phyloP scores from a whole-genome alignment of 2,888 invertebrate genomes.

The Cosmorhoe ocellata region DNA sequence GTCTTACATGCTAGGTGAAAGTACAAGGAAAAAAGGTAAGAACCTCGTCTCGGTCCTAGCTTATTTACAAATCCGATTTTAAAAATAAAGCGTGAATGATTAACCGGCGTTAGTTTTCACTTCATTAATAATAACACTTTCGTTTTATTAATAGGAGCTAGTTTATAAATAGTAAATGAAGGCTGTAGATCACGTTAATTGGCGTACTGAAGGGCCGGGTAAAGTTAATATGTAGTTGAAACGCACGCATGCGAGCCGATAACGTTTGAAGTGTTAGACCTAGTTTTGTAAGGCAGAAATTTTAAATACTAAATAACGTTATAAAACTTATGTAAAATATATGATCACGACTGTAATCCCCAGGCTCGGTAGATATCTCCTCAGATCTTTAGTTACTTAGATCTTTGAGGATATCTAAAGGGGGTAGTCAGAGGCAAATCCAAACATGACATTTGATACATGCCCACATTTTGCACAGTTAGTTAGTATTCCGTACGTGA shows the following conservation, averaged over 20 bases:
- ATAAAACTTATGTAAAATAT: no score
- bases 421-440: no score
- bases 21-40: no score
- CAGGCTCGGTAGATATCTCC: no score
- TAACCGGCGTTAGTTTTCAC: constrained; percentile 67
- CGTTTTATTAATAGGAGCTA: constrained; percentile 69
- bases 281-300: constrained; percentile 8
- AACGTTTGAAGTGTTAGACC: constrained; percentile 39
- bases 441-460: no score
- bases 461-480: no score
- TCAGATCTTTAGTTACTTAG: no score
- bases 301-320: no score
- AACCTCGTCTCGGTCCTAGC: constrained; percentile 11
- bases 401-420: no score
- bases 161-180: constrained; percentile 72
- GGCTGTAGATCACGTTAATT: constrained; percentile 77
- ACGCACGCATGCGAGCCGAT: constrained; percentile 46
- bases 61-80: constrained; percentile 37
- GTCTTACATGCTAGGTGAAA: no score
- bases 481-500: no score
- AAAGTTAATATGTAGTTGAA: constrained; percentile 58
- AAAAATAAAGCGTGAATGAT: constrained; percentile 57
- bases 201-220: constrained; percentile 54
- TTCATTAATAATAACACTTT: constrained; percentile 75
- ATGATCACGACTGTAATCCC: no score